These are phyloP conservation scores for Archocentrus centrarchus DNA, from an alignment of 2,113 vertebrate species.

Conservation along the genomic window DNA sequence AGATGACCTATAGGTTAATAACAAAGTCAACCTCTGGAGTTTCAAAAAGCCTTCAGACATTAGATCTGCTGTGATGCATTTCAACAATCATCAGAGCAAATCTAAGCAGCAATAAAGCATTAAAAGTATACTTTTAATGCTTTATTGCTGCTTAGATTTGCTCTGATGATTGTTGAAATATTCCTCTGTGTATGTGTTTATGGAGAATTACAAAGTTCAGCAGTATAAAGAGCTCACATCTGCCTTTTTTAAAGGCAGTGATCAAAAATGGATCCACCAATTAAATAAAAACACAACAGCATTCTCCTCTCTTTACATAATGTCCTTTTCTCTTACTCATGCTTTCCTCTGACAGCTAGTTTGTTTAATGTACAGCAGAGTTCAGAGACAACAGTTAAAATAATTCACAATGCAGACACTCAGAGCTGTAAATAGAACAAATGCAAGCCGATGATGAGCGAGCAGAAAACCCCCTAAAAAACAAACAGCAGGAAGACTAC, in stretches of 20 bases:
- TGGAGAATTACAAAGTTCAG: not conserved
- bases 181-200: not conserved
- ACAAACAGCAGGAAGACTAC: not conserved
- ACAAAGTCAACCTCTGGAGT: not conserved
- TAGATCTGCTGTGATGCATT: not conserved
- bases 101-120: too few relatives aligned
- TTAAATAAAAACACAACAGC: not conserved
- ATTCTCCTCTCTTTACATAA: not conserved
- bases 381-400: not conserved
- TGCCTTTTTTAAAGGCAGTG: not conserved
- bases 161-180: not conserved
- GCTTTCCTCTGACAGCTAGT: not conserved
- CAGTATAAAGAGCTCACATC: not conserved
- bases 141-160: not conserved
- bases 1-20: slow-evolving; percentile 21
- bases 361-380: not conserved
- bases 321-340: not conserved
- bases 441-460: not conserved
- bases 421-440: not conserved
- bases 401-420: not conserved
- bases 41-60: slow-evolving; percentile 11
- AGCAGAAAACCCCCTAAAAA: not conserved
- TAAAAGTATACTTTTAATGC: fast-evolving
- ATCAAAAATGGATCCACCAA: not conserved
- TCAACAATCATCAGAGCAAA: too few relatives aligned